Percentiles rank a stretch among this genome's conserved stretches.
Conservation (phyloP, 2,888 invertebrate genomes). For the Stictocephala bisonia region DNA sequence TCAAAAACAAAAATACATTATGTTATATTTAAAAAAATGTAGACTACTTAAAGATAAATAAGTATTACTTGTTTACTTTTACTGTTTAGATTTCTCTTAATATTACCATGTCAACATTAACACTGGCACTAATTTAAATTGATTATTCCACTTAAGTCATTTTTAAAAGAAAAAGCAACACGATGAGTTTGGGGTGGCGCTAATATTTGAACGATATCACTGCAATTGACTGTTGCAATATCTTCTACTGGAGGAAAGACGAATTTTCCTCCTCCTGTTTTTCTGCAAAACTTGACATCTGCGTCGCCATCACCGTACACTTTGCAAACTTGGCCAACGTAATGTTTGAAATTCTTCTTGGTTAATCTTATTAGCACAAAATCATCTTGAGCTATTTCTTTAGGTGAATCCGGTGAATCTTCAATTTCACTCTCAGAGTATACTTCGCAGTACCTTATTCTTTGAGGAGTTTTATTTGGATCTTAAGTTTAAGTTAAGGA, state of each 20-base stretch:
- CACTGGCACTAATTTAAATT: too few relatives aligned
- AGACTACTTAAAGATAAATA: too few relatives aligned
- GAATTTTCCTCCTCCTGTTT: conserved; percentile 16
- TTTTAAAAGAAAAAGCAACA: too few relatives aligned
- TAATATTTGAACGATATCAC: conserved; percentile 11
- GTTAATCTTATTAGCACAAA: conserved; percentile 1
- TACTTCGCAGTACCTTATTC: not conserved
- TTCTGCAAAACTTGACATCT: conserved; percentile 14
- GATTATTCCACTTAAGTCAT: too few relatives aligned
- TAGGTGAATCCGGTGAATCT: too few relatives aligned
- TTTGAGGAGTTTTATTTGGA: not conserved
- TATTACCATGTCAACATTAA: too few relatives aligned
- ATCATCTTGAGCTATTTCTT: not conserved
- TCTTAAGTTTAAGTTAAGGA: conserved; percentile 12
- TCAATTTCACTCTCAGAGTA: not conserved
- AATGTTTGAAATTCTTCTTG: not conserved
- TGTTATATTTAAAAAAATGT: too few relatives aligned
- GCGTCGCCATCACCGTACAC: not conserved
- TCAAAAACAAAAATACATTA: too few relatives aligned
- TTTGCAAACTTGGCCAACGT: not conserved
- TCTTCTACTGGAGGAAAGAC: conserved; percentile 6
- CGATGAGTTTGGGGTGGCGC: too few relatives aligned
- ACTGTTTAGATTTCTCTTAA: too few relatives aligned
- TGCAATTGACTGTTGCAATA: not conserved
- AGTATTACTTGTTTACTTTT: too few relatives aligned